phyloP scores from a whole-genome alignment of 1,140 invertebrate genomes.

The Drosophila baimaii region DNA sequence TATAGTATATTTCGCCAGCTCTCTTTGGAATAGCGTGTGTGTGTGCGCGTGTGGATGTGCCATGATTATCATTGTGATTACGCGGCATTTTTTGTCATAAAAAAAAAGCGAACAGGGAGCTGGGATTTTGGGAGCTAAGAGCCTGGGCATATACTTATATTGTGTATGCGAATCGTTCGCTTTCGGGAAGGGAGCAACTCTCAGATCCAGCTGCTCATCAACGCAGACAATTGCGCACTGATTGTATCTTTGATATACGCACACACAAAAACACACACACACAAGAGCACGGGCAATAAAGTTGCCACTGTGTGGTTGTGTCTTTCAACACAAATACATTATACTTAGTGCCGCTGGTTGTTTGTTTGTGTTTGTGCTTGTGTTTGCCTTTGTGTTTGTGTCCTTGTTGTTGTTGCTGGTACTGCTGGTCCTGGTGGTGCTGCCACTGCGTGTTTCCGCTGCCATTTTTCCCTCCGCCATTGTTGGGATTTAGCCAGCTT shows the following conservation, averaged over 20 bases:
- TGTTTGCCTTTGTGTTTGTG: conserved; percentile 44
- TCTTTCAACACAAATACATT: conserved; percentile 76
- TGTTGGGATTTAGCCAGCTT: conserved; percentile 27
- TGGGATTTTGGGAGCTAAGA: conserved; percentile 9
- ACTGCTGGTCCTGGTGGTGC: conserved; percentile 2
- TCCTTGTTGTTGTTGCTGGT: conserved; percentile 39
- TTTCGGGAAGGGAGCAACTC: conserved; percentile 24
- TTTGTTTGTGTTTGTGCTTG: conserved; percentile 40
- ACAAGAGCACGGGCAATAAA: conserved; percentile 59
- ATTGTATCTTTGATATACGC: conserved; percentile 70
- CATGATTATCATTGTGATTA: conserved; percentile 81
- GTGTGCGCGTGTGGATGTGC: conserved; percentile 50
- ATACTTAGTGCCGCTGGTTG: conserved; percentile 68
- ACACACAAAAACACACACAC: conserved; percentile 36
- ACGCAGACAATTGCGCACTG: conserved; percentile 78
- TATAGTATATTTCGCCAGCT: conserved; percentile 19
- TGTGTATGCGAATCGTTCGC: conserved; percentile 15
- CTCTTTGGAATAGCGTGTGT: conserved; percentile 14
- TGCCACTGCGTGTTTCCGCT: conserved; percentile 55
- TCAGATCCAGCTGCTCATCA: conserved; percentile 68
- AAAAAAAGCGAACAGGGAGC: conserved; percentile 51
- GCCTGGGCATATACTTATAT: conserved; percentile 14
- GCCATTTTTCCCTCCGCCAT: conserved; percentile 51
- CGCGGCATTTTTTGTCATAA: conserved; percentile 70
- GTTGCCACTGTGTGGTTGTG: conserved; percentile 73